Conservation (phyloP, 1,140 invertebrate species). For the Drosophila parabipectinata region DNA sequence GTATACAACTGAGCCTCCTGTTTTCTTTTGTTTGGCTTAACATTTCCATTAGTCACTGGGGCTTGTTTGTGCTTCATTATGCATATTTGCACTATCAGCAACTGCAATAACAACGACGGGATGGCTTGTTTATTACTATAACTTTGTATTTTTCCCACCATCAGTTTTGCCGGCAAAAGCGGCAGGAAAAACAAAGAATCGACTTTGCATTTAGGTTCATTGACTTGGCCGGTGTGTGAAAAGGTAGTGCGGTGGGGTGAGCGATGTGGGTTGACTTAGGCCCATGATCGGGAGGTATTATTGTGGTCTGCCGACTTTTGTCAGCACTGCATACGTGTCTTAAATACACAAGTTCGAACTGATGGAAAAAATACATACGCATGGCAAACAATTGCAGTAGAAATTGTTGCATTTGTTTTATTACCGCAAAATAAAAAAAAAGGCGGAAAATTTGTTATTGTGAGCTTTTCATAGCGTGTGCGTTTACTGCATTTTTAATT, state of each 20-base stretch:
- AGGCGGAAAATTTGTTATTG: constrained; percentile 80
- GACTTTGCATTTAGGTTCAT: constrained; percentile 49
- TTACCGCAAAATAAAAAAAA: constrained; percentile 28
- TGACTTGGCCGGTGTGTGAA: constrained; percentile 35
- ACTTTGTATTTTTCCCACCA: constrained; percentile 37
- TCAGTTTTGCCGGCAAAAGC: constrained; percentile 20
- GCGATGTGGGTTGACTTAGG: constrained; percentile 1
- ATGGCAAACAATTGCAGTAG: constrained; percentile 38
- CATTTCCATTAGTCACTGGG: constrained; percentile 26
- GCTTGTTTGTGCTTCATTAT: constrained; percentile 54
- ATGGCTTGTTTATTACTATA: constrained; percentile 31
- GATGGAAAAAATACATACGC: constrained; percentile 17
- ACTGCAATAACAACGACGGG: constrained; percentile 39
- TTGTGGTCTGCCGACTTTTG: constrained; percentile 64
- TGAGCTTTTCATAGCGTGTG: constrained; percentile 59
- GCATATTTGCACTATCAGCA: constrained; percentile 70
- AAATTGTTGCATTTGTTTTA: constrained; percentile 59
- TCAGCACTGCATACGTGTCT: constrained; percentile 55
- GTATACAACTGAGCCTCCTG: background rate
- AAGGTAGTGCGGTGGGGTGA: background rate
- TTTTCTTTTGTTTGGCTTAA: background rate
- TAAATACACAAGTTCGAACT: constrained; percentile 62
- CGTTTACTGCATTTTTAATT: constrained; percentile 73
- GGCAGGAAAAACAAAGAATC: constrained; percentile 42
- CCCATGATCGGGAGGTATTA: background rate